A percentile compares a stretch with the other conserved stretches of the same genome.
Evolutionary conservation across 1,140 invertebrate species (phyloP).

Genomic region (Drosophila pachea): DNA sequence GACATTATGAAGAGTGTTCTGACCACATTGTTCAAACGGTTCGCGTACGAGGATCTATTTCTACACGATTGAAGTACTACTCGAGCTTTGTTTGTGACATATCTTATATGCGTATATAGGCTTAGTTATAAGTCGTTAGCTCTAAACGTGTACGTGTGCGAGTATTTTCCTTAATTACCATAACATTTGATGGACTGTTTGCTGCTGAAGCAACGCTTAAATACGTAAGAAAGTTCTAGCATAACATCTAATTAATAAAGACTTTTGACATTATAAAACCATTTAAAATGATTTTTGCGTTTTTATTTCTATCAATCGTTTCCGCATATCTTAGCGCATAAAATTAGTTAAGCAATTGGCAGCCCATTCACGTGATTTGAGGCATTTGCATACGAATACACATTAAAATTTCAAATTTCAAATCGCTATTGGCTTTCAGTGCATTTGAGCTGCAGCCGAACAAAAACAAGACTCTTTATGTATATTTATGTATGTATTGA

Average conservation of each 20-base stretch:
- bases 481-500: not conserved
- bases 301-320: slow-evolving; percentile 33
- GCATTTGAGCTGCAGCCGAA: slow-evolving; percentile 4
- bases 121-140: slow-evolving; percentile 22
- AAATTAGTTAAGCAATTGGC: slow-evolving; percentile 41
- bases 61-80: slow-evolving; percentile 48
- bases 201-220: slow-evolving; percentile 36
- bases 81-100: not conserved
- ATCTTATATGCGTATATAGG: slow-evolving; percentile 11
- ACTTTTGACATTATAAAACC: not conserved
- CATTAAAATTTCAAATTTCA: slow-evolving; percentile 1
- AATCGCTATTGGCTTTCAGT: not conserved
- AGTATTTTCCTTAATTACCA: slow-evolving; percentile 56
- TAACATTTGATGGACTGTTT: slow-evolving; percentile 46
- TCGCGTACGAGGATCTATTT: slow-evolving; percentile 73
- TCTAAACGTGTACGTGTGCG: slow-evolving; percentile 58
- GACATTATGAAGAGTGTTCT: slow-evolving; percentile 81
- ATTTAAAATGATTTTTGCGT: not conserved
- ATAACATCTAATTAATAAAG: slow-evolving; percentile 47
- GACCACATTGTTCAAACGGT: slow-evolving; percentile 66
- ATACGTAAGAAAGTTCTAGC: slow-evolving; percentile 52
- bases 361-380: slow-evolving; percentile 56
- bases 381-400: slow-evolving; percentile 51
- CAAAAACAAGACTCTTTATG: not conserved
- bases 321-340: slow-evolving; percentile 49